Evolutionary conservation across 35 echinoderm and acorn worm genomes (phyloP).

Genomic region (Stichopus chloronotus): DNA sequence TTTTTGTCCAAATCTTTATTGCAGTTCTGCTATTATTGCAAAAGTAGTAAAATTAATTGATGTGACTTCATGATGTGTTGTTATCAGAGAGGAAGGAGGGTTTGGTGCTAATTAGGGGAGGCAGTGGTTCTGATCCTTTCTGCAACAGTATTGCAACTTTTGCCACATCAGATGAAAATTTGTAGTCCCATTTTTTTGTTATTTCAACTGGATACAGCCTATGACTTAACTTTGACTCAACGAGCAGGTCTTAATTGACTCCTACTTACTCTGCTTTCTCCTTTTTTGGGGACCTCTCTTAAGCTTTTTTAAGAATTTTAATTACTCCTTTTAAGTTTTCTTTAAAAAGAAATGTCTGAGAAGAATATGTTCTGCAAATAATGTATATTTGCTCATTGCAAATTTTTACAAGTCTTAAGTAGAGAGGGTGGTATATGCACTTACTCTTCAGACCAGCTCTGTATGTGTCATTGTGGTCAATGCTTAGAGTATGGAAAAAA

Average conservation of each 20-base stretch:
- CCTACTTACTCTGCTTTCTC: conserved; percentile 28
- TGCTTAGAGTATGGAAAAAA: conserved; percentile 1
- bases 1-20: conserved; percentile 13
- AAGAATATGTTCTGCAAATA: no score
- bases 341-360: background rate
- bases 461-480: conserved; percentile 4
- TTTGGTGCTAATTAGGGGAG: background rate
- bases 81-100: background rate
- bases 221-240: background rate
- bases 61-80: conserved; percentile 10
- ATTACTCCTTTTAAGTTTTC: conserved; percentile 22
- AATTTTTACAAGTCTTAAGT: no score
- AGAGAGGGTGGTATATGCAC: background rate
- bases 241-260: conserved; percentile 11
- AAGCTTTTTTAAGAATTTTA: conserved; percentile 9
- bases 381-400: background rate
- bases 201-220: background rate
- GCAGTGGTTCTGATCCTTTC: background rate
- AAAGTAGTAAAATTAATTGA: background rate
- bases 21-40: conserved; percentile 12
- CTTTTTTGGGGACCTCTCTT: background rate
- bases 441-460: conserved; percentile 5
- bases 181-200: background rate
- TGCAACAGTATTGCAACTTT: conserved; percentile 1
- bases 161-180: conserved; percentile 3